phyloP scores from a whole-genome alignment of 2,797 vertebrate species.

The Siniperca obscura region DNA sequence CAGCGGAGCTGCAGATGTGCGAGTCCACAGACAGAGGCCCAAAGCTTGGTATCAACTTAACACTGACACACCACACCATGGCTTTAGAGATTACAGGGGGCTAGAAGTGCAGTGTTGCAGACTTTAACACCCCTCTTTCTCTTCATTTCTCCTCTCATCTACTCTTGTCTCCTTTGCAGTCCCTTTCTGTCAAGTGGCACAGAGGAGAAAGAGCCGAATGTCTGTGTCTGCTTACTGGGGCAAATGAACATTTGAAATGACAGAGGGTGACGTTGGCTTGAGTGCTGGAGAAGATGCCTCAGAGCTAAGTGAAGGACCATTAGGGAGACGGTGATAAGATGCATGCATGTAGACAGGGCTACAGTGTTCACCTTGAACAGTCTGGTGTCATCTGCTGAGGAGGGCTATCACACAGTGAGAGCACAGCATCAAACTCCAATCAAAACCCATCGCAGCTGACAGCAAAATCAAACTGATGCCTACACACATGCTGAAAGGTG shows the following conservation, averaged over 20 bases:
- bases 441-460: conserved; percentile 75
- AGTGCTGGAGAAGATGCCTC: conserved; percentile 77
- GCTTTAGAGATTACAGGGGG: conserved; percentile 72
- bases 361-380: conserved; percentile 79
- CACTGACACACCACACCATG: conserved; percentile 67
- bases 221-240: conserved; percentile 78
- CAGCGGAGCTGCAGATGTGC: conserved; percentile 67
- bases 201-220: conserved; percentile 63
- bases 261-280: conserved; percentile 77
- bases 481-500: conserved; percentile 64
- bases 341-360: conserved; percentile 76
- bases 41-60: conserved; percentile 77
- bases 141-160: conserved; percentile 68
- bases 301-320: conserved; percentile 80
- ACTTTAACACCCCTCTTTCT: conserved; percentile 68
- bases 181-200: conserved; percentile 70
- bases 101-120: conserved; percentile 72
- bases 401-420: conserved; percentile 75
- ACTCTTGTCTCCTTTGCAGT: conserved; percentile 64
- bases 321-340: conserved; percentile 79
- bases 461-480: conserved; percentile 73
- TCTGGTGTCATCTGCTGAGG: conserved; percentile 74
- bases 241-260: conserved; percentile 84
- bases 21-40: conserved; percentile 65
- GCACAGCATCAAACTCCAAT: conserved; percentile 77